Base-by-base conservation (phyloP, 2,113 vertebrate species). In the Psephotus haematonotus region DNA sequence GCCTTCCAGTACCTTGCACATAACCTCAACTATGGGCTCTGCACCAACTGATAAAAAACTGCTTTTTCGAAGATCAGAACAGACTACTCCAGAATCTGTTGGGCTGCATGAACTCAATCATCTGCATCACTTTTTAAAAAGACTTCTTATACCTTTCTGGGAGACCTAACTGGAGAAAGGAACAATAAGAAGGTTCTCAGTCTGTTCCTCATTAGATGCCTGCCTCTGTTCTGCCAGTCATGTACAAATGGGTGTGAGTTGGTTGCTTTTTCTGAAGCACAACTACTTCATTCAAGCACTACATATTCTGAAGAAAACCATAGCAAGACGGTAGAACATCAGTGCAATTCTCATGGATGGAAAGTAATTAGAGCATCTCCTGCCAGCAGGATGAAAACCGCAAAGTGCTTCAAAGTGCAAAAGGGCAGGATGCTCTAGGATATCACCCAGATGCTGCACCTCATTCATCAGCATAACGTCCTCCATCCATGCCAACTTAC, bases 401-500 rank as follows among this genome's bases (percentile, higher is more conserved):
- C 7, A 19, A 64, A 67, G 10, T 57, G 41, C 11, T 27, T 68
- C n/a, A 17, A 63, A 81, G 22, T 17, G 10, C 52, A 43, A 62
- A 82, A 76, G 44, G 39, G 46, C 24, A 31, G 63, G 57, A 88
- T 44, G 63, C 44, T 69, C 39, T 25, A 75, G 17, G 25, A 5
- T 65, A 70, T 67, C 17, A 83, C 43, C 9, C 35, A 72, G 63
- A 68, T 10, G 10, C 29, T 52, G 60, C 9, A 17, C 47, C 63
- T 74, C 27, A 37, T 33, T 65, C 39, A 69, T 8, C 52, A 90
- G 52, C 7, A 14, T 2, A 15, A 62, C 39, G 39, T 12, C 52
- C 49, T 78, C 55, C 18, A 53, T 44, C 57, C 68, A 60, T 75
- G 67, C 53, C 6, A 44, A 72, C 89, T 88, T 84, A 98, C 98